Base-by-base conservation (phyloP, 1,140 invertebrate species). In the Piezodorus guildinii region DNA sequence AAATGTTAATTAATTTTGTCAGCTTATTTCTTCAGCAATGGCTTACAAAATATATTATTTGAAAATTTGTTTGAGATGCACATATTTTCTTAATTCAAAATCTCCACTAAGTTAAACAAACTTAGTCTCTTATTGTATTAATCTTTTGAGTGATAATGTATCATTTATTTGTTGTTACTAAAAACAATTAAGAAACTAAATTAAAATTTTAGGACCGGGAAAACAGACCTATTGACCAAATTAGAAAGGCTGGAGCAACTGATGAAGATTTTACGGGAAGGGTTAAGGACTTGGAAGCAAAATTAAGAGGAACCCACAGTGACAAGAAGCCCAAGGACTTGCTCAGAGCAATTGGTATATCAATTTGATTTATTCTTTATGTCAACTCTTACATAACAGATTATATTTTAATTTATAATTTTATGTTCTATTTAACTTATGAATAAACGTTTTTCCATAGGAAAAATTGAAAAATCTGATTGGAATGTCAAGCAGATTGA, bases 401-500 rank as follows among this genome's bases (percentile, higher is more conserved):
- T 49, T 21, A 49, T n/a, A 21, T 49, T 49, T 49, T 49, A 3
- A 3, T 49, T 49, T 3, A 49, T 17, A 49, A 15, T 52, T 52
- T 9, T 19, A n/a, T n/a, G n/a, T 19, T 21, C 16, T 52, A 19
- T 52, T 19, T 19, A 52, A 16, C 15, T 30, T 9, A 19, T 21
- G 6, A 1, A 52, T 15, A 12, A 14, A 62, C 27, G 62, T 30
- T 49, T 19, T 64, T 60, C 62, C 63, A 63, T 56, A 81, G 80
- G 90, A 68, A 91, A 91, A 78, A 90, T 95, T 62, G 88, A 93
- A 71, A 86, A 86, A 67, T 88, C 83, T 49, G 92, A 96, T 76
- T 96, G 92, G 92, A 93, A 94, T 75, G 83, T 94, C 4, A 88
- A 89, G 67, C 84, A 90, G 73, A 91, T 94, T 25, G 90, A 94